Percentiles rank a stretch among this genome's conserved stretches.
Conservation (phyloP, 1,140 invertebrate species). For the Hestina assimilis region DNA sequence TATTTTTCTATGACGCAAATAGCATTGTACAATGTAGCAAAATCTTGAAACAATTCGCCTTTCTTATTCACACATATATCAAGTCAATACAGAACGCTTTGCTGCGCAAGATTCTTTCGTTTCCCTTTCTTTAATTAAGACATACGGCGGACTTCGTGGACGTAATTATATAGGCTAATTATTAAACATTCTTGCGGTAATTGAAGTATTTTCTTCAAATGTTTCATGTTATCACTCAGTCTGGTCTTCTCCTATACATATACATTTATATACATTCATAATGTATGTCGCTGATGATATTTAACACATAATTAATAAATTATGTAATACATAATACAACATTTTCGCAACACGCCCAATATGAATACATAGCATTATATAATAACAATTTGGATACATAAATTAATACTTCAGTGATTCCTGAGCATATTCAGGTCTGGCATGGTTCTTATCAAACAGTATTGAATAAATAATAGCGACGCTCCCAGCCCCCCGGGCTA, state of each 20-base stretch:
- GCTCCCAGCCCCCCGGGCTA: background rate
- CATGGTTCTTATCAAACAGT: background rate
- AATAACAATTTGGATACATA: background rate
- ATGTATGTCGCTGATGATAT: too few species aligned
- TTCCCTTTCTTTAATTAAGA: slow-evolving; percentile 44
- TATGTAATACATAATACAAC: too few species aligned
- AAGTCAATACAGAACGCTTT: slow-evolving; percentile 58
- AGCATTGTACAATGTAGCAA: too few species aligned
- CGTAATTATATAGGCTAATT: slow-evolving; percentile 2
- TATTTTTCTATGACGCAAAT: too few species aligned
- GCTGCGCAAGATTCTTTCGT: slow-evolving; percentile 27
- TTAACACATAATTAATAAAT: too few species aligned
- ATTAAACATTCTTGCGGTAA: background rate
- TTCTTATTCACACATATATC: slow-evolving; percentile 3
- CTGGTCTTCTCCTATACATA: too few species aligned
- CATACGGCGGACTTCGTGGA: background rate
- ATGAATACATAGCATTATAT: background rate
- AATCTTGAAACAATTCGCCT: background rate
- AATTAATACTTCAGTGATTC: background rate
- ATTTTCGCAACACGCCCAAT: too few species aligned
- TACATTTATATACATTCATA: too few species aligned
- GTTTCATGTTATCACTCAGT: too few species aligned
- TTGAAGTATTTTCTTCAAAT: too few species aligned
- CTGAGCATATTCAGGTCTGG: background rate
- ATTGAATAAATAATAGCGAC: slow-evolving; percentile 2